Conservation (phyloP, 2,113 vertebrate species). For the Cottus gobio region DNA sequence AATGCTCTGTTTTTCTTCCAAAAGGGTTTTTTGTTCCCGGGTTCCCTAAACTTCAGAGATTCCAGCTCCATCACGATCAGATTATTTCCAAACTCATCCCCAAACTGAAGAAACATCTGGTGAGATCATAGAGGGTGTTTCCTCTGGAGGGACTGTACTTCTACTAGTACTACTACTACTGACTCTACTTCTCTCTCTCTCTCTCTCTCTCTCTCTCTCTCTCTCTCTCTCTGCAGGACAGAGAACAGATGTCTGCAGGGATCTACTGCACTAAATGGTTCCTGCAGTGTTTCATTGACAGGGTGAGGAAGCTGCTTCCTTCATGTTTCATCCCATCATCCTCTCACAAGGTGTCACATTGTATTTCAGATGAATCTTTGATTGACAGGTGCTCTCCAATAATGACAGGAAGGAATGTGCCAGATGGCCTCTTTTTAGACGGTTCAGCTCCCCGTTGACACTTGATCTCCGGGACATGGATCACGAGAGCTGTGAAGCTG, state of each 20-base stretch:
- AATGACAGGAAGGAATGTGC: neutral
- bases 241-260: slow-evolving; percentile 91
- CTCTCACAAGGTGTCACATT: no score
- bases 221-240: slow-evolving; percentile 81
- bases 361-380: neutral
- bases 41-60: slow-evolving; percentile 92
- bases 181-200: neutral
- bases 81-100: slow-evolving; percentile 90
- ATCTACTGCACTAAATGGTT: slow-evolving; percentile 96
- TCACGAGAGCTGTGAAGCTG: slow-evolving; percentile 45
- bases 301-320: slow-evolving; percentile 79
- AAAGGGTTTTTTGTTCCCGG: slow-evolving; percentile 91
- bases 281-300: slow-evolving; percentile 92
- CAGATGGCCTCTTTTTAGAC: neutral
- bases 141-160: no score
- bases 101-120: slow-evolving; percentile 92
- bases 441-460: slow-evolving; percentile 36
- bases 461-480: slow-evolving; percentile 15
- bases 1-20: no score
- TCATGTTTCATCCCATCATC: no score
- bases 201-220: slow-evolving; percentile 15
- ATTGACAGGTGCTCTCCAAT: neutral
- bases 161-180: no score
- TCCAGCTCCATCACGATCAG: slow-evolving; percentile 92
- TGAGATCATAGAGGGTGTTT: no score